phyloP scores from a whole-genome alignment of 2,113 vertebrate genomes.

The Sylvilagus bachmani region DNA sequence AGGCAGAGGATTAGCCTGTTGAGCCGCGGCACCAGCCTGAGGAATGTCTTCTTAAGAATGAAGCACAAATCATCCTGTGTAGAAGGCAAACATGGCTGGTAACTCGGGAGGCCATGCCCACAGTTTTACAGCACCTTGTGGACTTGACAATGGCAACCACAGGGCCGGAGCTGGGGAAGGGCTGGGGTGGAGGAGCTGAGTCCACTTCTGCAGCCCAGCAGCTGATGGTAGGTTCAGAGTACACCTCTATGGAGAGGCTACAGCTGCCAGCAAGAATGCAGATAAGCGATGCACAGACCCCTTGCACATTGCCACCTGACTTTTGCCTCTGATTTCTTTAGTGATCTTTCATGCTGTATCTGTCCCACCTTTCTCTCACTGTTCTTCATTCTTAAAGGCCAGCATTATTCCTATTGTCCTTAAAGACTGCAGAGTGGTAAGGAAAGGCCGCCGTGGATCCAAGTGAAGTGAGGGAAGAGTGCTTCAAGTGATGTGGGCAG shows the following conservation, averaged over 20 bases:
- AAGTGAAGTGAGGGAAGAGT: background rate
- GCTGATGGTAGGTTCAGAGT: background rate
- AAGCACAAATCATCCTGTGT: background rate
- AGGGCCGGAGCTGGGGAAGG: background rate
- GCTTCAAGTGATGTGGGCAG: background rate
- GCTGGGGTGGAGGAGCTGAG: background rate
- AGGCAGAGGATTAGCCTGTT: no score
- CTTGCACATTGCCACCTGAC: background rate
- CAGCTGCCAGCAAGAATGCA: background rate
- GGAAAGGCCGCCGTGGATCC: background rate
- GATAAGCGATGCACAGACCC: background rate
- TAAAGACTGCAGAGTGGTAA: background rate
- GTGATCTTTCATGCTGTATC: background rate
- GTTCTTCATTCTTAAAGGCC: background rate
- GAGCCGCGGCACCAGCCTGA: no score
- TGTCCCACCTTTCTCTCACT: background rate
- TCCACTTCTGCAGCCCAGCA: background rate
- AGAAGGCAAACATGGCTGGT: background rate
- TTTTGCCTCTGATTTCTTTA: background rate
- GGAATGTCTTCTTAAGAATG: constrained; percentile 13
- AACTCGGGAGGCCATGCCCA: background rate
- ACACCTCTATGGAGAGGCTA: background rate
- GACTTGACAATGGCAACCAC: background rate
- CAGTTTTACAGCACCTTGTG: background rate
- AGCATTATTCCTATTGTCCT: background rate